Conservation (phyloP, 2,888 invertebrate genomes). For the Tipula confusa region DNA sequence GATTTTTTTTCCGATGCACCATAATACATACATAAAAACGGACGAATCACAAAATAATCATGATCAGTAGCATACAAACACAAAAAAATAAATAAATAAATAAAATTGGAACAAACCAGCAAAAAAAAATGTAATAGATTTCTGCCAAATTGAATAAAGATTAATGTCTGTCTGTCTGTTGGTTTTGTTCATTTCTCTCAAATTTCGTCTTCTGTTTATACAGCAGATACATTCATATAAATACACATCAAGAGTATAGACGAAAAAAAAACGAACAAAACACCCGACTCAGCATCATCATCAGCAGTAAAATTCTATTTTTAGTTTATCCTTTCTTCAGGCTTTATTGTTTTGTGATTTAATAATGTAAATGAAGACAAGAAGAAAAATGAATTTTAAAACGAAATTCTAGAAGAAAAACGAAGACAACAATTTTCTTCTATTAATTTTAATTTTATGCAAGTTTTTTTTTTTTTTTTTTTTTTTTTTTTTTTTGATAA, state of each 20-base stretch:
- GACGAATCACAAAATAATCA: neutral
- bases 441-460: slow-evolving; percentile 12
- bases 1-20: neutral
- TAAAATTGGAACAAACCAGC: neutral
- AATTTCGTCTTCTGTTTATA: neutral
- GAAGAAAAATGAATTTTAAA: neutral
- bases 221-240: neutral
- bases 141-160: slow-evolving; percentile 25
- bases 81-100: too few species aligned
- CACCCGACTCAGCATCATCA: neutral
- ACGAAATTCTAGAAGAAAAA: neutral
- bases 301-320: neutral
- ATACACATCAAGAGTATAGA: neutral
- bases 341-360: slow-evolving; percentile 25
- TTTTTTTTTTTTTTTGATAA: too few species aligned
- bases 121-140: neutral
- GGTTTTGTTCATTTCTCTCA: slow-evolving; percentile 9
- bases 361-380: slow-evolving; percentile 16
- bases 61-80: neutral
- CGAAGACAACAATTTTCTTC: neutral
- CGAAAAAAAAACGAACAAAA: neutral
- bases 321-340: neutral
- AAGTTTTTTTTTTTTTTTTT: too few species aligned
- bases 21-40: neutral
- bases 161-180: slow-evolving; percentile 20